A percentile compares a stretch with the other conserved stretches of the same genome.
phyloP scores from a whole-genome alignment of 2,888 invertebrate species.

The Clivina fossor region DNA sequence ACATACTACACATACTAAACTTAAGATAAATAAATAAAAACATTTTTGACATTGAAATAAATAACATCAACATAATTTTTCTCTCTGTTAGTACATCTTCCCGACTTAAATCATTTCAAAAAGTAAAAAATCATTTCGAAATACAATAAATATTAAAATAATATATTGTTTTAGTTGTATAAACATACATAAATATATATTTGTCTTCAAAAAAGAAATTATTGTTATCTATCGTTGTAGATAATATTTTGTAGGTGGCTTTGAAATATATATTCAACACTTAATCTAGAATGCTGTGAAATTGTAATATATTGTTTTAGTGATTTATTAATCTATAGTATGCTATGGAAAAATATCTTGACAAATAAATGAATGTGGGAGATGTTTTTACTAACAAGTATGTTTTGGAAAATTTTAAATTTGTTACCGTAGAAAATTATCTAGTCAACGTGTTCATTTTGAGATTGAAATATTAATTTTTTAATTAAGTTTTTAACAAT shows the following conservation, averaged over 20 bases:
- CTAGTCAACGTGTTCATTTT: too few relatives aligned
- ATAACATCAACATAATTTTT: conserved; percentile 18
- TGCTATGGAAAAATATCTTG: conserved; percentile 13
- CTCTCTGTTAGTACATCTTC: not conserved
- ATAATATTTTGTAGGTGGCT: too few relatives aligned
- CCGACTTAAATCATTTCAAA: not conserved
- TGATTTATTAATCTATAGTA: conserved; percentile 13
- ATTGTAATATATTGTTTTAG: not conserved
- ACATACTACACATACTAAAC: conserved; percentile 1
- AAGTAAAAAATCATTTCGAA: conserved; percentile 19
- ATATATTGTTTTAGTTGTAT: conserved; percentile 29
- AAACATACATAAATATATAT: conserved; percentile 27
- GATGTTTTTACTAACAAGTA: too few relatives aligned
- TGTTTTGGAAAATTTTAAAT: too few relatives aligned
- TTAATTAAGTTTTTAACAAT: too few relatives aligned
- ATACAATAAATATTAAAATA: conserved; percentile 27
- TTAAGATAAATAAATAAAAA: conserved; percentile 32
- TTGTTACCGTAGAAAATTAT: too few relatives aligned
- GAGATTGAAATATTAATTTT: too few relatives aligned
- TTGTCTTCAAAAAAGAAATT: conserved; percentile 30
- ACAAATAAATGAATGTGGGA: too few relatives aligned
- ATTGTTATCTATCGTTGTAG: conserved; percentile 27
- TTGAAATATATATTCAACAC: conserved; percentile 18
- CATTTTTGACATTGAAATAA: conserved; percentile 32
- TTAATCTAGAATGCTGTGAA: conserved; percentile 2